These are phyloP conservation scores for Tetrao urogallus DNA, from an alignment of 2,113 vertebrate species.

Conservation along the genomic window DNA sequence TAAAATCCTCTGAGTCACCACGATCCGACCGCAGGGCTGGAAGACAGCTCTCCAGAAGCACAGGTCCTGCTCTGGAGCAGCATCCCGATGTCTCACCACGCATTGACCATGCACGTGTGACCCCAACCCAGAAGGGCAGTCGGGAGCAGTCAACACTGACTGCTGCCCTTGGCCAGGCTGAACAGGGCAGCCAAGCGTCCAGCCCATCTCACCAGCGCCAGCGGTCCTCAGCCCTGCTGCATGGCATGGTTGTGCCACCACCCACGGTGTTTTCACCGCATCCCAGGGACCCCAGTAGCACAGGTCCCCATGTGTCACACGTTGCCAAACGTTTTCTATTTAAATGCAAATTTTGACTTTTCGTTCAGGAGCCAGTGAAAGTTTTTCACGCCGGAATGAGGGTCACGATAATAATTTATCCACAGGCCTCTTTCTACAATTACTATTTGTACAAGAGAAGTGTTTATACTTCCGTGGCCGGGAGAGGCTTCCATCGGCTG, in stretches of 20 bases:
- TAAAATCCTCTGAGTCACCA: not conserved
- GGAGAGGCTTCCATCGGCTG: not conserved
- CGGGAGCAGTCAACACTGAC: not conserved
- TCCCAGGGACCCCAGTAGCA: not conserved
- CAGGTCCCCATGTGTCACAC: not conserved
- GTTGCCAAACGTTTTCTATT: constrained; percentile 73
- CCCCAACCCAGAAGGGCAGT: not conserved
- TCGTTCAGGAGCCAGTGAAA: constrained; percentile 73
- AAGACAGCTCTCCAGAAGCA: not conserved
- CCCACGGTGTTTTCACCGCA: not conserved
- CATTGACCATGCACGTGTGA: no score
- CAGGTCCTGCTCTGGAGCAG: not conserved
- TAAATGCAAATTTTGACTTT: constrained; percentile 88
- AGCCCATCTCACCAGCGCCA: rapidly evolving
- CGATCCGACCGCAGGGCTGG: not conserved
- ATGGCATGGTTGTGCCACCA: rapidly evolving
- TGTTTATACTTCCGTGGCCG: not conserved
- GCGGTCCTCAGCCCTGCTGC: not conserved
- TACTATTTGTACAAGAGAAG: constrained; percentile 71
- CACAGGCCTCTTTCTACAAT: constrained; percentile 66
- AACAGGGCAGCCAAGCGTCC: not conserved
- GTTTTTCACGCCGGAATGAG: constrained; percentile 73
- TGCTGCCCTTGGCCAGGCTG: not conserved
- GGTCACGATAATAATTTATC: constrained; percentile 83
- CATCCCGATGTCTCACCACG: not conserved